Conservation (phyloP, 2,888 invertebrate genomes). For the Aplocera efformata region DNA sequence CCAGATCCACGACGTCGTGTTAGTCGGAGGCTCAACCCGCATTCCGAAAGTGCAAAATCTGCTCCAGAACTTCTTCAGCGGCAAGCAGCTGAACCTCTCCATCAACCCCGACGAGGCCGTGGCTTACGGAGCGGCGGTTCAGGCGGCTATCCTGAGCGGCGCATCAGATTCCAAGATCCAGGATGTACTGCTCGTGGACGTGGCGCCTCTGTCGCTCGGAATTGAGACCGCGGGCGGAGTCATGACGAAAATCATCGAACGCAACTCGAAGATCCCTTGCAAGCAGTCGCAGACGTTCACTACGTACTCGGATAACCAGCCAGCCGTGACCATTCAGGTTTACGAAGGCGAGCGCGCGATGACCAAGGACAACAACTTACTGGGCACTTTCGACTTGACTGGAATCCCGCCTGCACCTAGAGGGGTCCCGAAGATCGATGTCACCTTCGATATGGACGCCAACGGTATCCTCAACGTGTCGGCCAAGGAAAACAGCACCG, state of each 20-base stretch:
- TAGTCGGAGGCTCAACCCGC: constrained; percentile 90
- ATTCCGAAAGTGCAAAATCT: constrained; percentile 89
- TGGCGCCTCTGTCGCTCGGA: constrained; percentile 84
- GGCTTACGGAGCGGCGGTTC: constrained; percentile 88
- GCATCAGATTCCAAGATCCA: constrained; percentile 87
- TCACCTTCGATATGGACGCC: constrained; percentile 88
- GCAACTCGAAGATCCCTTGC: constrained; percentile 86
- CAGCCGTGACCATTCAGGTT: constrained; percentile 86
- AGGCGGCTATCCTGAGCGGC: constrained; percentile 86
- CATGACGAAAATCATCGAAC: constrained; percentile 87
- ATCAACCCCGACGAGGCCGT: constrained; percentile 92
- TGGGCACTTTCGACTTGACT: constrained; percentile 83
- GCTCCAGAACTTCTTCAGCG: constrained; percentile 87
- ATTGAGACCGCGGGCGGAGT: constrained; percentile 92
- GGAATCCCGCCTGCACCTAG: constrained; percentile 87
- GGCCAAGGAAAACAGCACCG: constrained; percentile 85
- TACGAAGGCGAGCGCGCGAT: constrained; percentile 89
- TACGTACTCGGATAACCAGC: constrained; percentile 90
- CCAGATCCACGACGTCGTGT: constrained; percentile 88
- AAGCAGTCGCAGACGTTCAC: constrained; percentile 88
- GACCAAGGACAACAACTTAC: constrained; percentile 89
- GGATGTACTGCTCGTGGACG: constrained; percentile 82
- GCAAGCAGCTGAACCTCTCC: constrained; percentile 85
- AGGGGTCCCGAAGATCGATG: constrained; percentile 84
- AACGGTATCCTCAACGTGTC: constrained; percentile 92